Percentiles rank a stretch among this genome's conserved stretches.
phyloP scores from a whole-genome alignment of 2,113 vertebrate species.

The Shinisaurus crocodilurus region DNA sequence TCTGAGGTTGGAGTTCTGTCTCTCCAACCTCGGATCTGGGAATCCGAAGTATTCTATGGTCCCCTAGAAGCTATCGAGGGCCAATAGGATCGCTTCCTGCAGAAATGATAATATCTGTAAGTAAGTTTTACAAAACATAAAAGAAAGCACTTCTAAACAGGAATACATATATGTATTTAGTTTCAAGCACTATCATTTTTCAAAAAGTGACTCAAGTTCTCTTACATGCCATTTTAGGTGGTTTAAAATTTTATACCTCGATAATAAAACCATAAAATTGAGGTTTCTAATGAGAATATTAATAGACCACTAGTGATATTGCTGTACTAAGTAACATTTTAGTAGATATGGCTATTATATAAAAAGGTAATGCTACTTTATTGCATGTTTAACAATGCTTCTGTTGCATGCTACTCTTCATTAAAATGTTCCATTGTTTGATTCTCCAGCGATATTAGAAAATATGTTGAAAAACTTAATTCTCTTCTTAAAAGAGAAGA shows the following conservation, averaged over 20 bases:
- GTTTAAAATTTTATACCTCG: background rate
- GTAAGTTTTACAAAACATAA: background rate
- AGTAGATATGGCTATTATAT: conserved; percentile 34
- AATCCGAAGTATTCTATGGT: too few relatives aligned
- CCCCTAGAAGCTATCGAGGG: too few relatives aligned
- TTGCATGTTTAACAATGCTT: conserved; percentile 32
- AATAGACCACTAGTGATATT: background rate
- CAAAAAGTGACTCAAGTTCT: conserved; percentile 22
- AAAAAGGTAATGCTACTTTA: conserved; percentile 35
- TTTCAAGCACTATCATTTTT: conserved; percentile 36
- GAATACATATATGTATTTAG: conserved; percentile 31
- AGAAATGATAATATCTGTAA: background rate
- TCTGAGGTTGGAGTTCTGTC: too few relatives aligned
- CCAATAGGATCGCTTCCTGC: too few relatives aligned
- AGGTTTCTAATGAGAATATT: conserved; percentile 19
- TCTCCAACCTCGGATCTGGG: too few relatives aligned
- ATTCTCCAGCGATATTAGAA: conserved; percentile 28
- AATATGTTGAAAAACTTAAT: conserved; percentile 26
- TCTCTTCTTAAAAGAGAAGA: conserved; percentile 13
- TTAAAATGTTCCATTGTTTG: conserved; percentile 49
- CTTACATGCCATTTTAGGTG: background rate
- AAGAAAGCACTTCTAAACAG: conserved; percentile 13
- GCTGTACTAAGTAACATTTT: conserved; percentile 23
- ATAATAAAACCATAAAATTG: conserved; percentile 29
- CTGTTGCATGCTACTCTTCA: conserved; percentile 36